Percentiles rank a stretch among this genome's conserved stretches.
phyloP scores from a whole-genome alignment of 2,888 invertebrate species.

The Leistus spinibarbis region DNA sequence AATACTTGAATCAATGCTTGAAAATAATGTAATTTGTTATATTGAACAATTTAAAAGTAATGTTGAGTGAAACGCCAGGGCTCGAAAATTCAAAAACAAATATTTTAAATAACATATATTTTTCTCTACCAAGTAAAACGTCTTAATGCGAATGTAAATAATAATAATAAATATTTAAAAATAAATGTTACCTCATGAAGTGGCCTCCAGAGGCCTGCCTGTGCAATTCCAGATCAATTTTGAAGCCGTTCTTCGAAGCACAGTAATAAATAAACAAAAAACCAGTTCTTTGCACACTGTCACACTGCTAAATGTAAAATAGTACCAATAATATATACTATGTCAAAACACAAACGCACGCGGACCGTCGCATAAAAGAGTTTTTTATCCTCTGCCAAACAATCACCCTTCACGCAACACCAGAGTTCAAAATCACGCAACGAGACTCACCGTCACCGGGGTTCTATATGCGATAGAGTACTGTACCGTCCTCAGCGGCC shows the following conservation, averaged over 20 bases:
- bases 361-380: slow-evolving; percentile 41
- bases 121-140: background rate
- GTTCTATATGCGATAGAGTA: slow-evolving; percentile 7
- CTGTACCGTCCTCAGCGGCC: slow-evolving; percentile 5
- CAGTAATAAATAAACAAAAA: slow-evolving; percentile 36
- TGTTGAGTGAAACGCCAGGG: too few species aligned
- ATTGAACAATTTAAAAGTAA: too few species aligned
- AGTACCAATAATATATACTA: background rate
- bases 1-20: too few species aligned
- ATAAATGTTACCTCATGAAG: slow-evolving; percentile 67
- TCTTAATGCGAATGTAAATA: background rate
- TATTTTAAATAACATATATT: background rate
- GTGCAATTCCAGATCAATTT: slow-evolving; percentile 78
- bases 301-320: slow-evolving; percentile 34
- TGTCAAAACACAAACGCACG: slow-evolving; percentile 1
- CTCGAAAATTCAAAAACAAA: too few species aligned
- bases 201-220: slow-evolving; percentile 76
- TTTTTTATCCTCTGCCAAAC: slow-evolving; percentile 51
- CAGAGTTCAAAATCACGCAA: slow-evolving; percentile 11
- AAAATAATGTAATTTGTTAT: too few species aligned
- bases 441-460: slow-evolving; percentile 2
- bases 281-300: slow-evolving; percentile 29
- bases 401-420: slow-evolving; percentile 32
- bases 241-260: slow-evolving; percentile 61
- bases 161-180: background rate